Percentiles rank a stretch among this genome's conserved stretches.
phyloP scores from a whole-genome alignment of 2,113 vertebrate species.

The Polypterus senegalus region DNA sequence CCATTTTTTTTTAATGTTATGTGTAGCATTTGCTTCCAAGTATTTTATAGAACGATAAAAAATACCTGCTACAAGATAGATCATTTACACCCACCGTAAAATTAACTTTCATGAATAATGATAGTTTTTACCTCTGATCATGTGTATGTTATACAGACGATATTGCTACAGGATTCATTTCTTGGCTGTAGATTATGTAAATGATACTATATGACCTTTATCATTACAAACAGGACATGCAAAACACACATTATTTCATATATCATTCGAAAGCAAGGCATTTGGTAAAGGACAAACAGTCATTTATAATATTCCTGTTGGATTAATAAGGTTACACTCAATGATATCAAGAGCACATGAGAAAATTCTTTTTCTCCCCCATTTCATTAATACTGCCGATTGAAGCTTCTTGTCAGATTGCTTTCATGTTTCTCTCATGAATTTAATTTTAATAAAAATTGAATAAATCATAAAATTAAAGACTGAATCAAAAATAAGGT shows the following conservation, averaged over 20 bases:
- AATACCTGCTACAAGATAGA: conserved; percentile 60
- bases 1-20: conserved; percentile 64
- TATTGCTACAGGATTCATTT: conserved; percentile 59
- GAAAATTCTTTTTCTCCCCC: conserved; percentile 42
- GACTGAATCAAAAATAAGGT: conserved; percentile 22
- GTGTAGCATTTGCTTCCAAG: conserved; percentile 63
- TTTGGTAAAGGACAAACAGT: conserved; percentile 60
- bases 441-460: conserved; percentile 34
- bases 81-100: conserved; percentile 72
- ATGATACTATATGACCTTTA: conserved; percentile 86
- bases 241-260: conserved; percentile 78
- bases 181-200: conserved; percentile 73
- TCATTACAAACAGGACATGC: conserved; percentile 69
- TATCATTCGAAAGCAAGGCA: conserved; percentile 70
- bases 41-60: conserved; percentile 73
- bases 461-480: conserved; percentile 48
- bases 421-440: conserved; percentile 34
- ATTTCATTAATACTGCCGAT: conserved; percentile 50
- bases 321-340: conserved; percentile 66
- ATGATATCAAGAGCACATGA: conserved; percentile 44
- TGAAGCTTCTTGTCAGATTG: conserved; percentile 43
- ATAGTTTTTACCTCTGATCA: conserved; percentile 64
- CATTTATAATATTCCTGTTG: conserved; percentile 70
- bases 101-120: conserved; percentile 81
- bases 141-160: conserved; percentile 60